A percentile compares a stretch with the other conserved stretches of the same genome.
Conservation (phyloP, 1,140 invertebrate genomes). For the Ostrea edulis region DNA sequence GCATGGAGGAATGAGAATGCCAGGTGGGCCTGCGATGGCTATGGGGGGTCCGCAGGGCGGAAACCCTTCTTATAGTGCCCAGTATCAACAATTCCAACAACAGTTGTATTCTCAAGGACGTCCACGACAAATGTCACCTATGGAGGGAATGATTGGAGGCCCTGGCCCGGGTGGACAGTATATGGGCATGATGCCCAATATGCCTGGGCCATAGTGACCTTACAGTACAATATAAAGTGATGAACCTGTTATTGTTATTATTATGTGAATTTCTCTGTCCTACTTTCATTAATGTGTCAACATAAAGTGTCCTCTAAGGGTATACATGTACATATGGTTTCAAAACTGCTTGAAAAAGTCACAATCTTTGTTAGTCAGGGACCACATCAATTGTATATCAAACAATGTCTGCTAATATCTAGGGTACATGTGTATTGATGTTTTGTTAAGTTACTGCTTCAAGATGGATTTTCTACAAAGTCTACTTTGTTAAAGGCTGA, state of each 20-base stretch:
- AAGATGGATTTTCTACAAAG: slow-evolving; percentile 1
- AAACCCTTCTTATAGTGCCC: slow-evolving; percentile 63
- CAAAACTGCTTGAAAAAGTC: slow-evolving; percentile 21
- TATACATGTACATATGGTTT: not conserved
- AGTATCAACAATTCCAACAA: slow-evolving; percentile 77
- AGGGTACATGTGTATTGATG: not conserved
- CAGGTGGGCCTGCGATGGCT: slow-evolving; percentile 57
- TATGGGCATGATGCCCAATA: slow-evolving; percentile 72
- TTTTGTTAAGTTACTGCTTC: not conserved
- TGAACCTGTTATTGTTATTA: slow-evolving; percentile 24
- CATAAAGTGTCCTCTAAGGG: not conserved
- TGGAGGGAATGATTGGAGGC: slow-evolving; percentile 71
- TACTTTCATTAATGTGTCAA: not conserved
- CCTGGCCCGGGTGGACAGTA: slow-evolving; percentile 62
- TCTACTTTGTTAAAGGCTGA: not conserved
- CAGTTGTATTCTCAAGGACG: slow-evolving; percentile 74
- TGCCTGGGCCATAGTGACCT: slow-evolving; percentile 61
- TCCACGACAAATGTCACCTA: slow-evolving; percentile 71
- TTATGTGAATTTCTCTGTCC: slow-evolving; percentile 4
- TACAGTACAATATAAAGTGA: not conserved
- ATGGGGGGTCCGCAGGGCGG: slow-evolving; percentile 48
- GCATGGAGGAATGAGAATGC: slow-evolving; percentile 62
- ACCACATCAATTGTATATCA: slow-evolving; percentile 1
- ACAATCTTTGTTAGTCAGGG: slow-evolving; percentile 32
- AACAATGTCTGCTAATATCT: slow-evolving; percentile 13